These are phyloP conservation scores for Aporrectodea caliginosa DNA, from an alignment of 1,140 invertebrate genomes.

Conservation along the genomic window DNA sequence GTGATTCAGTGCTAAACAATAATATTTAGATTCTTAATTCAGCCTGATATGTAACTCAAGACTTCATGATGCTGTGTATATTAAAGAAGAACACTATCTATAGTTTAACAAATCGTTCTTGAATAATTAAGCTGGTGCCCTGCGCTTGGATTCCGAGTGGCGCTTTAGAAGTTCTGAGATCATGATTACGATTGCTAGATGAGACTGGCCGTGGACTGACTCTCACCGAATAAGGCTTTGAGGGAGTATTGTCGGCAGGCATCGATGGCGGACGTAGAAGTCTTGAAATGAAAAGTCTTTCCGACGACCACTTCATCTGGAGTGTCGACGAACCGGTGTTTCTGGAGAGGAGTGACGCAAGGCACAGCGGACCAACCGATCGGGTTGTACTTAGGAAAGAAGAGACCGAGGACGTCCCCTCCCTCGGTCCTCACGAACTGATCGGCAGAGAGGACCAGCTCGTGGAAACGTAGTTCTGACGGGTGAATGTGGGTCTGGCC, in stretches of 20 bases:
- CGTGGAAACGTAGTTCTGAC: conserved; percentile 28
- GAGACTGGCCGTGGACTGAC: too few relatives aligned
- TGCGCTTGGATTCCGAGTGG: too few relatives aligned
- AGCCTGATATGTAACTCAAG: too few relatives aligned
- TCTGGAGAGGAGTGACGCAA: conserved; percentile 10
- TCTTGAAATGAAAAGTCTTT: neutral
- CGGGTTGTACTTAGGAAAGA: conserved; percentile 29
- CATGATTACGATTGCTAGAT: too few relatives aligned
- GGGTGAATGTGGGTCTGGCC: conserved; percentile 26
- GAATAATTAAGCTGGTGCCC: too few relatives aligned
- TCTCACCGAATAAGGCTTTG: conserved; percentile 13
- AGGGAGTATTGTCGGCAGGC: conserved; percentile 16
- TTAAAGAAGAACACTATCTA: too few relatives aligned
- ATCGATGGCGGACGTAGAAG: neutral
- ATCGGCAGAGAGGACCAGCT: conserved; percentile 6
- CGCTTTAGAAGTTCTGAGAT: too few relatives aligned
- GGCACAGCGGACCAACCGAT: conserved; percentile 28
- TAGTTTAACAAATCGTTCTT: too few relatives aligned
- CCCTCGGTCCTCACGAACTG: conserved; percentile 1
- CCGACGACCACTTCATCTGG: neutral
- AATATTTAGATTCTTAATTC: too few relatives aligned
- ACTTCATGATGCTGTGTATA: too few relatives aligned
- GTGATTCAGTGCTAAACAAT: too few relatives aligned
- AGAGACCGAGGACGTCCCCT: conserved; percentile 31
- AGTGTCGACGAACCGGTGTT: neutral